Evolutionary conservation across 2,888 invertebrate genomes (phyloP).

Genomic region (Mylabris sibirica): DNA sequence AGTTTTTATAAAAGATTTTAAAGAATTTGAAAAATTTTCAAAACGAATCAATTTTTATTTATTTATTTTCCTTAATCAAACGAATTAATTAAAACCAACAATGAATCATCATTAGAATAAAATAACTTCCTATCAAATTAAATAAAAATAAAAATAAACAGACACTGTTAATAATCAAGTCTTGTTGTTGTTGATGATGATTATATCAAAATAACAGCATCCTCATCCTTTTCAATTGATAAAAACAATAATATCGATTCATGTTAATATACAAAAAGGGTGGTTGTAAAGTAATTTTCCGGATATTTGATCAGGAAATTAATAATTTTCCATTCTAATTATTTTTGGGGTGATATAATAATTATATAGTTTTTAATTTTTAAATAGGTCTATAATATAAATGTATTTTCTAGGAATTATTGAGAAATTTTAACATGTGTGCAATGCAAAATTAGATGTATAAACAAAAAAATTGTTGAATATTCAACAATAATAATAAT

Average conservation of each 20-base stretch:
- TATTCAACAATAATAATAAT: too few species aligned
- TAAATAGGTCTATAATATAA: background rate
- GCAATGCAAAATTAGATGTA: background rate
- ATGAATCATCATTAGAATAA: background rate
- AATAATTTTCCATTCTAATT: background rate
- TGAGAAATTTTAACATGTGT: background rate
- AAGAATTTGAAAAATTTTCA: background rate
- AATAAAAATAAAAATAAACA: background rate
- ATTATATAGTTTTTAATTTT: background rate
- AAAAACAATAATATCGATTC: background rate
- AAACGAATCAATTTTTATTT: background rate
- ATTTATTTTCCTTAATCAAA: background rate
- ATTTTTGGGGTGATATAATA: too few species aligned
- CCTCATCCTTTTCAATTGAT: background rate
- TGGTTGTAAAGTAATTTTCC: background rate
- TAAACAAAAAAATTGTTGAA: too few species aligned
- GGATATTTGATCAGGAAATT: background rate
- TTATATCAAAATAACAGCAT: background rate
- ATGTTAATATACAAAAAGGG: background rate
- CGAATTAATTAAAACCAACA: background rate
- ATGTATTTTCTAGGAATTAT: background rate
- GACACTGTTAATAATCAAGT: too few species aligned
- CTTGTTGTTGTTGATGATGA: constrained; percentile 1
- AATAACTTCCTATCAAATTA: background rate
- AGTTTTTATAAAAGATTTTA: background rate